Evolutionary conservation across 2,888 invertebrate genomes (phyloP), one percentile per base, ranked within the genome.

Genomic region (Acrobeloides nanus): DNA sequence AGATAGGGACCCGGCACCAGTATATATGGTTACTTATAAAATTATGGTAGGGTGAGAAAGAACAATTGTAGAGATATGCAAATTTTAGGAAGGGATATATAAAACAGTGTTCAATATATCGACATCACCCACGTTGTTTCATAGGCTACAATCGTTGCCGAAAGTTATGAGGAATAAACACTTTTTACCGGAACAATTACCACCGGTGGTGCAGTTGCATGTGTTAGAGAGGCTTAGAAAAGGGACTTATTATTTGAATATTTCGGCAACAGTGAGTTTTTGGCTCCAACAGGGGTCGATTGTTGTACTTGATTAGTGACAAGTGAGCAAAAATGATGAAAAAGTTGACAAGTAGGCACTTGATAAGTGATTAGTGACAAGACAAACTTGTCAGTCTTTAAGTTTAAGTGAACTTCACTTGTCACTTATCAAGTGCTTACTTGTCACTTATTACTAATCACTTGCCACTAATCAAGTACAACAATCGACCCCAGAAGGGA

Each of bases 1-100:
- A 21, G 70, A 70, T 38, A 59, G 64, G 58, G 70, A 70, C 51
- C 68, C 70, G 1, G 41, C 59, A 0, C 45, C 48, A 8, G 35
- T 17, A 23, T 70, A 68, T 37, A 42, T 52, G 10, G 47, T 70
- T 38, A 58, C 48, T 10, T 64, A 61, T 35, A 42, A 46, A 26
- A 68, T 21, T 61, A 62, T 45, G 64, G 60, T 12, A 38, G 39
- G 29, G 20, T 8, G 26, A 17, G 27, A 7, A 12, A n/a, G 20
- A 20, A 15, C 23, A 26, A 51, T 43, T 27, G n/a, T n/a, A n/a
- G n/a, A n/a, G n/a, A n/a, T n/a, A n/a, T n/a, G n/a, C n/a, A n/a
- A n/a, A 33, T 24, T 42, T 33, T 27, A 42, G 43, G 33, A 21
- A 12, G 43, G 43, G 18, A 32, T 37, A 46, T 21, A 12, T 24